phyloP scores from a whole-genome alignment of 1,140 invertebrate species.

The Augochlora pura region DNA sequence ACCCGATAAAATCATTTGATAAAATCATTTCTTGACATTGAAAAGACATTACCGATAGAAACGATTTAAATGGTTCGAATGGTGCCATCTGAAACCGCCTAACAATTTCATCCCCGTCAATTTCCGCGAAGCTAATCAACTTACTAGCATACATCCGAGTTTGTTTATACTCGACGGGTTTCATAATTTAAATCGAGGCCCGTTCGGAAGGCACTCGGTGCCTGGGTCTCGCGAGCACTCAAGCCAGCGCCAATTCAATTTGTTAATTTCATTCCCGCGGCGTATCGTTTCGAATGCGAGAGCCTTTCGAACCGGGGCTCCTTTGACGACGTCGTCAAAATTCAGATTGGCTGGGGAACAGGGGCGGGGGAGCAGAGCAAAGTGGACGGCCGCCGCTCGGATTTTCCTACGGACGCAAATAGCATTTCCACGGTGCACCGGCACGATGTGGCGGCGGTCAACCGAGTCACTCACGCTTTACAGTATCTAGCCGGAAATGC shows the following conservation, averaged over 20 bases:
- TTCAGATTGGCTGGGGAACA: conserved; percentile 27
- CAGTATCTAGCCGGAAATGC: conserved; percentile 46
- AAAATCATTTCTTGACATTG: too few species aligned
- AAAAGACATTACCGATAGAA: too few species aligned
- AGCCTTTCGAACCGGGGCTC: background rate
- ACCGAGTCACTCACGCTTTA: conserved; percentile 48
- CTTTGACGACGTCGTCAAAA: conserved; percentile 46
- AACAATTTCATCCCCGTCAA: too few species aligned
- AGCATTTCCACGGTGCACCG: conserved; percentile 37
- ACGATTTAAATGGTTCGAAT: too few species aligned
- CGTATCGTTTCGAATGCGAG: background rate
- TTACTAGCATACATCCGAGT: background rate
- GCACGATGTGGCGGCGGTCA: conserved; percentile 26
- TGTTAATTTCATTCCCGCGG: conserved; percentile 27
- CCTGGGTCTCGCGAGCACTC: background rate
- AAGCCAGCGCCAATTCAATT: conserved; percentile 1
- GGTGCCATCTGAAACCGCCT: too few species aligned
- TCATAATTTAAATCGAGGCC: background rate
- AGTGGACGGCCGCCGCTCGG: conserved; percentile 22
- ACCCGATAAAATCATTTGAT: too few species aligned
- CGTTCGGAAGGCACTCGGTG: background rate
- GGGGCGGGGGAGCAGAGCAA: background rate
- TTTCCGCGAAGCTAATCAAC: background rate
- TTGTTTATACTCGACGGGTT: background rate
- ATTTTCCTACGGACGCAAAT: conserved; percentile 48